Conservation (phyloP, 2,113 vertebrate species). For the Gymnarchus niloticus region DNA sequence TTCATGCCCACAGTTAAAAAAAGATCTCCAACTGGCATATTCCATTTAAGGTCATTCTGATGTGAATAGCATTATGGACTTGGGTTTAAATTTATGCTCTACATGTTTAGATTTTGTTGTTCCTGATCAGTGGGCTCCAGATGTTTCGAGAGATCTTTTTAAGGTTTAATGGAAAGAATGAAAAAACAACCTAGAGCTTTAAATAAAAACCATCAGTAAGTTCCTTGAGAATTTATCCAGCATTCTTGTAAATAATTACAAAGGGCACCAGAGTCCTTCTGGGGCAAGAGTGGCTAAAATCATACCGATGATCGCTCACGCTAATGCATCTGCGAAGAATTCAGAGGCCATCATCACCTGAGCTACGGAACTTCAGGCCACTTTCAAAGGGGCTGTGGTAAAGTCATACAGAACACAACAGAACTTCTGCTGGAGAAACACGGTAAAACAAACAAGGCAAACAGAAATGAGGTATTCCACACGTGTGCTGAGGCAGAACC, state of each 20-base stretch:
- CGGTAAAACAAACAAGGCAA: not conserved
- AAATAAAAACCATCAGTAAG: not conserved
- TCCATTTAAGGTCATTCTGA: conserved; percentile 33
- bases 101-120: not conserved
- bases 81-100: not conserved
- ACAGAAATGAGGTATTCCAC: not conserved
- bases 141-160: not conserved
- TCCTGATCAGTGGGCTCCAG: not conserved
- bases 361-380: not conserved
- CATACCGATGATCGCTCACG: not conserved
- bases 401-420: not conserved
- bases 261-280: not conserved
- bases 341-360: not conserved
- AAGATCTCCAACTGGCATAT: conserved; percentile 20
- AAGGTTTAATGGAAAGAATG: conserved; percentile 6
- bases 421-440: not conserved
- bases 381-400: not conserved
- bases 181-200: not conserved
- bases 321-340: not conserved
- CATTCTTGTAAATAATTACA: not conserved
- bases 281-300: not conserved
- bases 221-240: not conserved
- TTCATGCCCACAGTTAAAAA: conserved; percentile 9
- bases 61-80: not conserved
- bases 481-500: not conserved